Base-by-base conservation (phyloP, 1,140 invertebrate genomes). In the Cecropterus lyciades region DNA sequence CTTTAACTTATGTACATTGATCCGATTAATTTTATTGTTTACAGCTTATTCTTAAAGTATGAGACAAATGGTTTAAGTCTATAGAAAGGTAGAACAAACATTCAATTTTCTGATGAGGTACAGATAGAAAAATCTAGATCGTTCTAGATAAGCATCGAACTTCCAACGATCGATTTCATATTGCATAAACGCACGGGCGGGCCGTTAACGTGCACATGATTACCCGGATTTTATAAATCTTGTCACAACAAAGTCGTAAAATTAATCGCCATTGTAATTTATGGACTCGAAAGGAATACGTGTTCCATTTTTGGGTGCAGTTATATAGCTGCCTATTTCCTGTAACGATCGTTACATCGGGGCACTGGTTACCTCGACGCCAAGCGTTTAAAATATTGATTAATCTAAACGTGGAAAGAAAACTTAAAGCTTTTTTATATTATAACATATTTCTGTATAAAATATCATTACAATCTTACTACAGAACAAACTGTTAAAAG, bases 191-290 rank as follows among this genome's bases (percentile, higher is more conserved):
- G 16, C 9, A n/a, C 45, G 15, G 16, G 9, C 45, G 16, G 15
- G 16, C 40, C 40, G 40, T 43, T 14, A 14, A 43, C 14, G 13
- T 43, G 40, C 14, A 14, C 40, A 43, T 43, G 14, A 43, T 43
- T 43, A 43, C 40, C 40, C 40, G 40, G 40, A 43, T 43, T 43
- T 43, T 43, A 43, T 43, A 43, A 43, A 43, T 43, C n/a, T 43
- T 43, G 13, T 43, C 40, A 43, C 40, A 43, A 43, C 40, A 43
- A 43, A 0, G 13, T 14, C n/a, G 10, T 43, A 43, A 43, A 43
- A 14, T 14, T 43, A 3, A 14, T 14, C 40, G 40, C 40, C 4
- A 14, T 43, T 14, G n/a, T 43, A 43, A 43, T 43, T 43, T 43
- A 43, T 3, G 40, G 13, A 43, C 40, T 14, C 14, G 37, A 40